Conservation (phyloP, 2,797 vertebrate genomes). For the Pitangus sulphuratus region DNA sequence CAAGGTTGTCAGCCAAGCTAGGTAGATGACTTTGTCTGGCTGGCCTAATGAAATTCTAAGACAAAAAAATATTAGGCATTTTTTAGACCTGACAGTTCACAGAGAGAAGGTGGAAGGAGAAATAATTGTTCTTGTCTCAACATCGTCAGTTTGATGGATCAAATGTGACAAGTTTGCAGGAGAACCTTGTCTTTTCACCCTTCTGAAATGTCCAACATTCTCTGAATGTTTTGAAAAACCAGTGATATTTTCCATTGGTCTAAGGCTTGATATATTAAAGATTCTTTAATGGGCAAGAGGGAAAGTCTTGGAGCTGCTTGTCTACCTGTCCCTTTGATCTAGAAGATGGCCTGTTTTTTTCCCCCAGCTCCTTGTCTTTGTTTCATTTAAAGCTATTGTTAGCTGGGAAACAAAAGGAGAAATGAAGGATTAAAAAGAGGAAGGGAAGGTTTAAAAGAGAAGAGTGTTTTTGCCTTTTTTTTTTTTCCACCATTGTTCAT, state of each 20-base stretch:
- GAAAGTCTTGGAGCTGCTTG: neutral
- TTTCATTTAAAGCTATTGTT: neutral
- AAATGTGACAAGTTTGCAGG: neutral
- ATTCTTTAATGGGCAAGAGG: neutral
- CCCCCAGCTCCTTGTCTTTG: neutral
- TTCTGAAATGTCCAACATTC: neutral
- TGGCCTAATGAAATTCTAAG: neutral
- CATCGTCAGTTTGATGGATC: neutral
- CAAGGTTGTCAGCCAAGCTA: neutral
- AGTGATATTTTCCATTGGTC: neutral
- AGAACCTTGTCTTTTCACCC: neutral
- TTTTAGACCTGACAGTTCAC: neutral
- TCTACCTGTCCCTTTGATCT: neutral
- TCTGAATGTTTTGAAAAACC: neutral
- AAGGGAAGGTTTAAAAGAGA: neutral
- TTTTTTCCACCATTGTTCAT: neutral
- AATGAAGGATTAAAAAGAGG: neutral
- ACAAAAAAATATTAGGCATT: fast-evolving
- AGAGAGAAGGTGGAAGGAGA: neutral
- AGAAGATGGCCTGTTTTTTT: neutral
- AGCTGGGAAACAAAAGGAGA: neutral
- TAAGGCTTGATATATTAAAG: neutral
- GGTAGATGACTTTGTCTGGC: neutral
- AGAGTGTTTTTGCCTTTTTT: neutral
- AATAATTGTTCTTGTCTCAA: neutral